Conservation (phyloP, 2,888 invertebrate genomes). For the Amphipoea oculea region DNA sequence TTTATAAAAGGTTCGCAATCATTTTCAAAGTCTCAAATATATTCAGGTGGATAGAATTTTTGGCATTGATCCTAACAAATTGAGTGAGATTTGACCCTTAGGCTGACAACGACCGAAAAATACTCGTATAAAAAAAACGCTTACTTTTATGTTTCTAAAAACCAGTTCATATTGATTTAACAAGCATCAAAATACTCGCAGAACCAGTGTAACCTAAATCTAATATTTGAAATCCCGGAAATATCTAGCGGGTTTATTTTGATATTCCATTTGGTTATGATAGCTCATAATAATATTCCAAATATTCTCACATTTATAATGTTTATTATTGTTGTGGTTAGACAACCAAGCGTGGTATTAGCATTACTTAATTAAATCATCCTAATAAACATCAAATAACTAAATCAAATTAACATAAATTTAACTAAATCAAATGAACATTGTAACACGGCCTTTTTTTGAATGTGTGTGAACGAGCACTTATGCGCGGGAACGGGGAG, state of each 20-base stretch:
- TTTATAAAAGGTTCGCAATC: slow-evolving; percentile 18
- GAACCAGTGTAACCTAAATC: not conserved
- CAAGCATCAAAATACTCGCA: not conserved
- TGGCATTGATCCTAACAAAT: slow-evolving; percentile 54
- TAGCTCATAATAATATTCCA: not conserved
- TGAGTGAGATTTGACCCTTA: slow-evolving; percentile 33
- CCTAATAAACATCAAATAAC: not conserved
- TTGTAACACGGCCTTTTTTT: too few relatives aligned
- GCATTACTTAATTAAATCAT: not conserved
- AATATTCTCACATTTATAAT: not conserved
- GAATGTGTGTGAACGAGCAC: too few relatives aligned
- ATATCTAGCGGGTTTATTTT: not conserved
- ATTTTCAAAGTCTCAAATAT: slow-evolving; percentile 31
- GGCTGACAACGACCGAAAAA: slow-evolving; percentile 1
- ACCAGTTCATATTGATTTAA: not conserved
- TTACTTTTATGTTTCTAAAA: not conserved
- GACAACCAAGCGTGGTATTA: not conserved
- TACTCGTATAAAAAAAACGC: slow-evolving; percentile 1
- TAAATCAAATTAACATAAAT: not conserved
- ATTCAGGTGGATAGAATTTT: slow-evolving; percentile 40
- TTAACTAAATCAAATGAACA: too few relatives aligned
- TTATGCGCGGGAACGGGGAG: too few relatives aligned
- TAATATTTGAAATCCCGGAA: not conserved
- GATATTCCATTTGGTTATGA: not conserved
- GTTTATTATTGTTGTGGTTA: not conserved